Evolutionary conservation across 2,113 vertebrate genomes (phyloP), one percentile per base, ranked within the genome.

Genomic region (Gnathonemus echidnorhynchus): DNA sequence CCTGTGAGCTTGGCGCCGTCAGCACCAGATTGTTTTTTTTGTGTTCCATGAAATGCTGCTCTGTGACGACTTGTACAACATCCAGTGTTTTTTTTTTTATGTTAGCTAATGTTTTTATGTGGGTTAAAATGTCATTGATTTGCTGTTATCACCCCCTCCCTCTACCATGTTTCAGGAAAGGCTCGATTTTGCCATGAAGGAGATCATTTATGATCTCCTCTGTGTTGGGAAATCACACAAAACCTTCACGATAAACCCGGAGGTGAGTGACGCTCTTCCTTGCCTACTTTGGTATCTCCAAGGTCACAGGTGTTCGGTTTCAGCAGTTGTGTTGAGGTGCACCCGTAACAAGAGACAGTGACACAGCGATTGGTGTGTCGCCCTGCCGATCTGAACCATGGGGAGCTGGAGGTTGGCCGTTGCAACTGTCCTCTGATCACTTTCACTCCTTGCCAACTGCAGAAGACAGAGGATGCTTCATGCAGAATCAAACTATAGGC

Each of bases 101-200:
- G 10, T 17, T 19, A 77, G 70, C 5, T 39, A 39, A 39, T 77
- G 70, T 7, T 77, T 74, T 42, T 6, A 80, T 80, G 74, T 42
- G 13, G 35, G 15, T 17, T 31, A 19, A 39, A 80, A 77, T 77
- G 83, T 87, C n/a, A 53, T 5, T n/a, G 56, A 88, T 88, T 9
- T 35, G 27, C 49, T 62, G 3, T 9, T 62, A 10, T 46, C n/a
- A 11, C 56, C 19, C 53, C 35, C 87, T 31, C 6, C n/a, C n/a
- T 70, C 10, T 31, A 31, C 31, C 21, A n/a, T 48, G 31, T 58
- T 88, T 21, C 52, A 99, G 98, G 98, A 99, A 97, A 97, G 98
- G 92, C 97, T 99, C 94, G 98, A 99, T 97, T 99, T 99, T 95
- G 98, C 98, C 93, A 99, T 99, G 98, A 99, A 99, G 97, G 98